Percentiles rank a stretch among this genome's conserved stretches.
phyloP scores from a whole-genome alignment of 2,888 invertebrate genomes.

The Thyatira batis region DNA sequence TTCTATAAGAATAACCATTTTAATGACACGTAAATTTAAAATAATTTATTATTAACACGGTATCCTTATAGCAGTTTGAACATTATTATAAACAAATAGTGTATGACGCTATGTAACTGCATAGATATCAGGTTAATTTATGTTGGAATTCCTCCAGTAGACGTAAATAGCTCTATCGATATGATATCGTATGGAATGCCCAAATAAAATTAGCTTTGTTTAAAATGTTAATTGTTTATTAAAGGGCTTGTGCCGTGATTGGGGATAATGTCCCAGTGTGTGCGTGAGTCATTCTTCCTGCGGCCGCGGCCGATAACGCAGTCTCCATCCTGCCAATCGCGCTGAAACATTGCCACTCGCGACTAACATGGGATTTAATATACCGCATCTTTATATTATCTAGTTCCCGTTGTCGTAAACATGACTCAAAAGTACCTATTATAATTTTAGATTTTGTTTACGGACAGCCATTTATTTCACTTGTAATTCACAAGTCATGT shows the following conservation, averaged over 20 bases:
- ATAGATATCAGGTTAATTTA: neutral
- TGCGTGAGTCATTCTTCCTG: constrained; percentile 77
- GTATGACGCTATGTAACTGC: neutral
- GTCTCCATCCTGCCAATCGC: constrained; percentile 76
- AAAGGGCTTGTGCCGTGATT: constrained; percentile 60
- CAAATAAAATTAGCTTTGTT: constrained; percentile 30
- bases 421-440: constrained; percentile 68
- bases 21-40: constrained; percentile 42
- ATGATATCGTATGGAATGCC: constrained; percentile 8
- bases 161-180: constrained; percentile 2
- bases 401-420: constrained; percentile 39
- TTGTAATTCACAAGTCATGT: constrained; percentile 14
- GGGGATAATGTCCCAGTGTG: constrained; percentile 63
- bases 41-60: constrained; percentile 11
- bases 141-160: neutral
- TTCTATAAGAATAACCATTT: constrained; percentile 35
- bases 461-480: constrained; percentile 11
- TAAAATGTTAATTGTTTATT: constrained; percentile 43
- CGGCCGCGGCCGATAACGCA: constrained; percentile 68
- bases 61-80: neutral
- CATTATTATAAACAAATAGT: neutral
- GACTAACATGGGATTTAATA: constrained; percentile 58
- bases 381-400: constrained; percentile 49
- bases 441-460: constrained; percentile 36
- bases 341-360: constrained; percentile 59